Evolutionary conservation across 2,888 invertebrate genomes (phyloP), one percentile per base, ranked within the genome.

Genomic region (Chesias legatella): DNA sequence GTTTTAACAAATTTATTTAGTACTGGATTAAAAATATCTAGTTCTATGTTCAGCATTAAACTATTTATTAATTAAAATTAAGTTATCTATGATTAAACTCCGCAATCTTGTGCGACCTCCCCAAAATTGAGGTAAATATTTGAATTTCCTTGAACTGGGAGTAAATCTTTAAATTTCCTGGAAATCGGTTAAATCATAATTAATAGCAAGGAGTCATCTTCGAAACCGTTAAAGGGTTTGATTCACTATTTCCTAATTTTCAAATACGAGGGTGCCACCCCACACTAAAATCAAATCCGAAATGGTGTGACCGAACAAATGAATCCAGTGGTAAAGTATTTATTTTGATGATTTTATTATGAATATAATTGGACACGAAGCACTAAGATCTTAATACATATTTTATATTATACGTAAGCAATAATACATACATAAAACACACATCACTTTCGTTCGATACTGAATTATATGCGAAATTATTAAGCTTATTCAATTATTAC

Each of bases 161-260:
- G 3, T 17, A 30, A 38, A 10, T 23, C n/a, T 10, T 11, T 33
- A 22, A 33, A 40, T 56, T 54, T 43, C 53, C 37, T 40, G 42
- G 47, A 58, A 62, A 57, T 52, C 23, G 56, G 58, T 55, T 67
- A 68, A 70, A 67, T 51, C 56, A 52, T 20, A 33, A 68, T 72
- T 67, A 49, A 69, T 61, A 57, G 59, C 73, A 77, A 77, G 74
- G 61, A 56, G 53, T 49, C 60, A 65, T 73, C 68, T 75, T 71
- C 64, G 64, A 52, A 61, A 67, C 51, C 57, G 70, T 63, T 73
- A 79, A 76, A 79, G 82, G 78, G 73, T 73, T 68, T 60, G 71
- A 79, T 78, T 73, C 79, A 85, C 88, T 86, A 88, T 88, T 88
- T 88, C 88, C 88, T 85, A 73, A 83, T 86, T 74, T 78, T 60